phyloP scores from a whole-genome alignment of 2,888 invertebrate genomes.

The Oligia fasciuncula region DNA sequence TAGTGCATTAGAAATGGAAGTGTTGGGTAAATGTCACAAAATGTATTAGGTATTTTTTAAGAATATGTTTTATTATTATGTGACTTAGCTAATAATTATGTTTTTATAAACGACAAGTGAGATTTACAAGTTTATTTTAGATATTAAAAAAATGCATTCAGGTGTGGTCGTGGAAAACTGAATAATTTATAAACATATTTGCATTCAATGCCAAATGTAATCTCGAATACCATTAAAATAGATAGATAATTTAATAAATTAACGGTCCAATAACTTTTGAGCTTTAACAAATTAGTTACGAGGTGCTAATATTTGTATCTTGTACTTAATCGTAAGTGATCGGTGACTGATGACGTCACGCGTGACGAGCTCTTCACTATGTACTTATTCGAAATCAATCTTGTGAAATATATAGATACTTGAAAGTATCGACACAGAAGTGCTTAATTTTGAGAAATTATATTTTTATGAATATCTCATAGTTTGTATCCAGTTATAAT shows the following conservation, averaged over 20 bases:
- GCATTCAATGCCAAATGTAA: constrained; percentile 66
- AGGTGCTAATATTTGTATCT: constrained; percentile 75
- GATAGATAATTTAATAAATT: constrained; percentile 55
- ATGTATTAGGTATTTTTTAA: constrained; percentile 75
- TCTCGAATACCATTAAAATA: constrained; percentile 65
- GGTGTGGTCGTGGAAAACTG: constrained; percentile 55
- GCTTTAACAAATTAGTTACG: constrained; percentile 67
- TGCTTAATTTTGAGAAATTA: constrained; percentile 69
- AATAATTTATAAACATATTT: constrained; percentile 54
- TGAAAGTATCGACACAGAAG: constrained; percentile 58
- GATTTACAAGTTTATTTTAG: constrained; percentile 70
- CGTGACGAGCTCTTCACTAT: constrained; percentile 48
- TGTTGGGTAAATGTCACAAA: constrained; percentile 63
- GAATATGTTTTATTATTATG: constrained; percentile 73
- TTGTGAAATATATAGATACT: constrained; percentile 65
- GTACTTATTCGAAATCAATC: constrained; percentile 70
- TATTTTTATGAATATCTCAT: constrained; percentile 64
- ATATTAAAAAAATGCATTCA: constrained; percentile 58
- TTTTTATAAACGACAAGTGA: constrained; percentile 78
- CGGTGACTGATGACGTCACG: constrained; percentile 53
- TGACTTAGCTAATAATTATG: constrained; percentile 69
- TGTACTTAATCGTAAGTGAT: constrained; percentile 75
- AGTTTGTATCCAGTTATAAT: constrained; percentile 71
- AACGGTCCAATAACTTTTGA: constrained; percentile 69
- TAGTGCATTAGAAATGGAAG: constrained; percentile 45